phyloP scores from a whole-genome alignment of 2,888 invertebrate genomes.

The Autographa pulchrina region DNA sequence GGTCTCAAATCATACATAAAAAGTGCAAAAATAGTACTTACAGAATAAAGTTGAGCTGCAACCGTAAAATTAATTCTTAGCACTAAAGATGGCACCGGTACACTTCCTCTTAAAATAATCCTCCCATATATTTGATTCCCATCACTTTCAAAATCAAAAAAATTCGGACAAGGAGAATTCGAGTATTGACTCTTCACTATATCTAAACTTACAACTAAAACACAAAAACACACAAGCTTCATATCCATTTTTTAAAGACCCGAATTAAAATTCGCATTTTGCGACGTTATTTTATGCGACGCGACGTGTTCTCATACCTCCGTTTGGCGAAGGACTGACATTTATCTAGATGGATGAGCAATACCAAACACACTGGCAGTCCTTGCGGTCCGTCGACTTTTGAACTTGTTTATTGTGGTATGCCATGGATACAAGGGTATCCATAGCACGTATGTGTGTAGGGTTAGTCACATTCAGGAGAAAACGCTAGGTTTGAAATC shows the following conservation, averaged over 20 bases:
- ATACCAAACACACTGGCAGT: slow-evolving; percentile 40
- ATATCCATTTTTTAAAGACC: slow-evolving; percentile 49
- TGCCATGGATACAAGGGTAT: not conserved
- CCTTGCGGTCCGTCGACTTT: slow-evolving; percentile 48
- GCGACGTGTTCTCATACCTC: slow-evolving; percentile 64
- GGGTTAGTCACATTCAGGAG: no score
- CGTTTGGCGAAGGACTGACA: slow-evolving; percentile 64
- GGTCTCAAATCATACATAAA: not conserved
- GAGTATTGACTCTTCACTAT: slow-evolving; percentile 67
- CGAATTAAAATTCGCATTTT: slow-evolving; percentile 46
- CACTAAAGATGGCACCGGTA: slow-evolving; percentile 65
- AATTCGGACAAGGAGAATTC: slow-evolving; percentile 76
- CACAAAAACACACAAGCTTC: slow-evolving; percentile 61
- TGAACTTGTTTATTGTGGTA: slow-evolving; percentile 32
- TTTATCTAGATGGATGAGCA: slow-evolving; percentile 53
- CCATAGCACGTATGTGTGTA: not conserved
- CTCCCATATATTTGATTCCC: slow-evolving; percentile 69
- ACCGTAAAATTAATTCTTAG: slow-evolving; percentile 75
- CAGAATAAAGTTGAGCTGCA: slow-evolving; percentile 67
- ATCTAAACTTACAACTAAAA: slow-evolving; percentile 62
- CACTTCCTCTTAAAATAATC: slow-evolving; percentile 67
- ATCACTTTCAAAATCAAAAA: slow-evolving; percentile 75
- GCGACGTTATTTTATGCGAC: slow-evolving; percentile 50
- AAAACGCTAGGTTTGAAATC: no score
- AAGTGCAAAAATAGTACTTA: slow-evolving; percentile 64